Percentiles rank a stretch among this genome's conserved stretches.
phyloP scores from a whole-genome alignment of 2,113 vertebrate species.

The Hoplias malabaricus region DNA sequence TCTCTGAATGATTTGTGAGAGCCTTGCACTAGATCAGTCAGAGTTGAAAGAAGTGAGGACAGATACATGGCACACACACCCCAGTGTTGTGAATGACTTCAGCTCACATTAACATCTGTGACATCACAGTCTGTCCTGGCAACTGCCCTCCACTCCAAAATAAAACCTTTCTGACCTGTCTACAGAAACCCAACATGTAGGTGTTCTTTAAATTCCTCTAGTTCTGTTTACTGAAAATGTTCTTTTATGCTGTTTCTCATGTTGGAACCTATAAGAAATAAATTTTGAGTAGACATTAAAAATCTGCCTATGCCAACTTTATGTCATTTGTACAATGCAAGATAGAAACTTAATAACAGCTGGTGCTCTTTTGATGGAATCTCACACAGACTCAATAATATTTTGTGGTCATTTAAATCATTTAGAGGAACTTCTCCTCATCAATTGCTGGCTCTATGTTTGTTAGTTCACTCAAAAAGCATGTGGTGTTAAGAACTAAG shows the following conservation, averaged over 20 bases:
- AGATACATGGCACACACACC: neutral
- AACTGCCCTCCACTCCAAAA: neutral
- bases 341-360: no score
- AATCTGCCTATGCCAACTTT: no score
- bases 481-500: no score
- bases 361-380: no score
- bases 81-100: neutral
- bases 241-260: neutral
- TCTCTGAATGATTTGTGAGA: neutral
- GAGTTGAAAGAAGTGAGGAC: neutral
- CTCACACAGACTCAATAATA: no score
- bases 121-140: neutral
- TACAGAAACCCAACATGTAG: neutral
- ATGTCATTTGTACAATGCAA: no score
- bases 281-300: no score
- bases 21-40: neutral
- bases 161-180: neutral
- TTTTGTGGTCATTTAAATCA: no score
- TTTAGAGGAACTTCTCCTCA: no score
- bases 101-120: neutral
- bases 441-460: no score
- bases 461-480: no score
- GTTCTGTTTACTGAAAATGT: neutral
- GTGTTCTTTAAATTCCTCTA: neutral
- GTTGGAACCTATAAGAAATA: no score